Percentiles rank a stretch among this genome's conserved stretches.
These are phyloP conservation scores for Mesoclemmys tuberculata DNA, from an alignment of 2,113 vertebrate species.

Conservation along the genomic window DNA sequence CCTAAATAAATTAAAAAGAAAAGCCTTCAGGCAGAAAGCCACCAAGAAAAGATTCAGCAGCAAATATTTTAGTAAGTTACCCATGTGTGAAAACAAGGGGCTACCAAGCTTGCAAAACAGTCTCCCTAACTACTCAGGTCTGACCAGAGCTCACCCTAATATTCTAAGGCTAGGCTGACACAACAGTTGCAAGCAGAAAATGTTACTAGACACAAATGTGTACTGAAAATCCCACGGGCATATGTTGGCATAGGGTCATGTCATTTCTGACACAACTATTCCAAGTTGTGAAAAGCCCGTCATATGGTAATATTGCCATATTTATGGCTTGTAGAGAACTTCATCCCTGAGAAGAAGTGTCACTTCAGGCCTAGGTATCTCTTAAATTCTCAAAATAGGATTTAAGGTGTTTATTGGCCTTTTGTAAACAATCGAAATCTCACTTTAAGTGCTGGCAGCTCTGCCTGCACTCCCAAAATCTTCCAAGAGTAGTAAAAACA, in stretches of 20 bases:
- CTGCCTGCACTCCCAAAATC: neutral
- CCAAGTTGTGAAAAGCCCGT: neutral
- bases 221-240: neutral
- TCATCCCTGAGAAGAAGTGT: neutral
- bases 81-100: neutral
- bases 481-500: neutral
- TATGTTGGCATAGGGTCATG: neutral
- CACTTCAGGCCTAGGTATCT: neutral
- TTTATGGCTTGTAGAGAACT: neutral
- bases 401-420: neutral
- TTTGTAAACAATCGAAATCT: neutral
- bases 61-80: neutral
- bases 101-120: neutral
- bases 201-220: fast-evolving
- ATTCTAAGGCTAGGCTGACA: neutral
- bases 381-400: neutral
- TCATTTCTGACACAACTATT: neutral
- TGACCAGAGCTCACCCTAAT: neutral
- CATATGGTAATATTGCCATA: neutral
- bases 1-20: neutral
- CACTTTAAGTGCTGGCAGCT: conserved; percentile 16
- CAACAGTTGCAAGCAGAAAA: neutral
- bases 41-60: neutral
- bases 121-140: neutral
- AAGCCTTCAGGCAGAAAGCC: neutral